phyloP scores from a whole-genome alignment of 2,113 vertebrate genomes.

The Saiga tatarica region DNA sequence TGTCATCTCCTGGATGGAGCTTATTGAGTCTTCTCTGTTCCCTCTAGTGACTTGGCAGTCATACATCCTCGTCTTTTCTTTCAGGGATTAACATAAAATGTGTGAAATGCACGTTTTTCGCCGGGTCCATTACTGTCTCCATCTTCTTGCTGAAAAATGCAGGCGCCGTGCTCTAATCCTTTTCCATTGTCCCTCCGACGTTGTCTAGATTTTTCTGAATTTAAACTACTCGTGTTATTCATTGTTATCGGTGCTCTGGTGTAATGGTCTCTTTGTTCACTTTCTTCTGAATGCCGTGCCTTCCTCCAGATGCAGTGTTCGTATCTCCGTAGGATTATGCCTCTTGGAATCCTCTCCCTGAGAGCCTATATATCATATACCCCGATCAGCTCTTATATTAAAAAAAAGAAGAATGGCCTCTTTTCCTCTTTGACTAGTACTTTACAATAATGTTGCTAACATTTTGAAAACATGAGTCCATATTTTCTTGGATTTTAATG shows the following conservation, averaged over 20 bases:
- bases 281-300: rapidly evolving
- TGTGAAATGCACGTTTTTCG: neutral
- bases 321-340: neutral
- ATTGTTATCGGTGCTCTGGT: neutral
- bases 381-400: neutral
- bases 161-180: rapidly evolving
- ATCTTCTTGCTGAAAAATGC: neutral
- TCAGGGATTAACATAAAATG: neutral
- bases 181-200: no score
- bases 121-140: neutral
- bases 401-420: neutral
- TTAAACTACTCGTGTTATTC: neutral
- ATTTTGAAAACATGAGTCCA: neutral
- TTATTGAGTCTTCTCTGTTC: neutral
- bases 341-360: neutral
- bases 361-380: neutral
- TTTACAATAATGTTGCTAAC: neutral
- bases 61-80: neutral
- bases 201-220: neutral
- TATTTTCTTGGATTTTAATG: neutral
- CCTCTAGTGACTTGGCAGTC: neutral
- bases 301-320: neutral
- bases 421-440: neutral
- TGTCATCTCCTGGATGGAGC: neutral
- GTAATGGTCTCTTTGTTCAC: neutral